phyloP scores from a whole-genome alignment of 1,140 invertebrate genomes.

The Heterodera schachtii region DNA sequence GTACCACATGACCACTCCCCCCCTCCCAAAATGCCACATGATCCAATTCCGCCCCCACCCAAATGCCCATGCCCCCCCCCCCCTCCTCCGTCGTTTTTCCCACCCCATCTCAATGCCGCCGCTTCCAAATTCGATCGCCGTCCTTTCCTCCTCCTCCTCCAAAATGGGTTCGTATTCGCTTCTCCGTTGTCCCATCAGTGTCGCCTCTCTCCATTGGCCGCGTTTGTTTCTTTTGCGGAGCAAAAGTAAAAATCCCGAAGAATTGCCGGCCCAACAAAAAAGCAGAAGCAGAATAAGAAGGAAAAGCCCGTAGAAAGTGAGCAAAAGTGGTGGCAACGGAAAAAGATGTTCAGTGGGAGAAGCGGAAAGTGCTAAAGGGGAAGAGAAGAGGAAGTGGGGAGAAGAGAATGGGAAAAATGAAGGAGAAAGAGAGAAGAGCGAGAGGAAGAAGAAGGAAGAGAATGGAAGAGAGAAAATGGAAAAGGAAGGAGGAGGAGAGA shows the following conservation, averaged over 20 bases:
- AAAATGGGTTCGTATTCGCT: background rate
- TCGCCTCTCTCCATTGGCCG: background rate
- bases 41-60: background rate
- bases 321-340: background rate
- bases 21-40: background rate
- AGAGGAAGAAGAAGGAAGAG: too few relatives aligned
- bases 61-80: background rate
- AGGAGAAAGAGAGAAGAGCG: too few relatives aligned
- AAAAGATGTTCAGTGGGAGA: background rate
- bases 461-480: too few relatives aligned
- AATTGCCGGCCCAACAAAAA: conserved; percentile 8
- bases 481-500: too few relatives aligned
- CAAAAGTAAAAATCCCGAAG: conserved; percentile 2
- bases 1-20: background rate
- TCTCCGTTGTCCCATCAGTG: background rate
- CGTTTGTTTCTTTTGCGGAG: background rate
- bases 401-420: too few relatives aligned
- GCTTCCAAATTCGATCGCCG: background rate
- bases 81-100: background rate
- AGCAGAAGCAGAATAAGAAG: background rate
- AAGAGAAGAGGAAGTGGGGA: background rate
- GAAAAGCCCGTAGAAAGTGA: background rate
- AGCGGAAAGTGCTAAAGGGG: background rate
- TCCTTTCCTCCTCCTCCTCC: background rate
- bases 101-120: background rate